Base-by-base conservation (phyloP, 2,113 vertebrate genomes). In the Epinephelus fuscoguttatus region DNA sequence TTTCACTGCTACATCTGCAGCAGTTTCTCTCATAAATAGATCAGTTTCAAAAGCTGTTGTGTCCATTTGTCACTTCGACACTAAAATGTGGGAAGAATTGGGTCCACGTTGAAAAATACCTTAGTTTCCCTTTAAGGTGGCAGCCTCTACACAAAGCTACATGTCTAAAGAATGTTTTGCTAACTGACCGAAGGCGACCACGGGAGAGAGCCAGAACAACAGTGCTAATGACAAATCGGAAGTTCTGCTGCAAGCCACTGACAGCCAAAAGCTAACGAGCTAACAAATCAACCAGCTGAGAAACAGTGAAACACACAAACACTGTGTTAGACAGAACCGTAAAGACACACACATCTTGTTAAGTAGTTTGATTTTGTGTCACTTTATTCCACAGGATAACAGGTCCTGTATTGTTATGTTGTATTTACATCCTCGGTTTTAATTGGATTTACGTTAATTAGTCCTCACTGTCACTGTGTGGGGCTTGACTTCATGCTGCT, bases 371-470 rank as follows among this genome's bases (percentile, higher is more conserved):
- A 45, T 21, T 62, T 69, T 12, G 49, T n/a, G 15, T 52, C n/a
- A 40, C 70, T 57, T 49, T 9, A 18, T 50, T 33, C 30, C 27
- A 4, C 15, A 10, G 30, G 57, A 55, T 30, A 49, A 67, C 11
- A 1, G 15, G 18, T 9, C 15, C 15, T 25, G 4, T 4, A 11
- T 62, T 42, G 2, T 30, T 56, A n/a, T 75, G 19, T 57, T 50
- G 76, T 75, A 53, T 85, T 86, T 63, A 84, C 71, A 42, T 63
- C 15, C 27, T 67, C 25, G 14, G 66, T 19, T 69, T 59, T 75
- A 56, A 67, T 78, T 81, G 68, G 83, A 78, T 81, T 81, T 50
- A 9, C n/a, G 10, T 78, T 75, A 80, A 88, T 85, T 88, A 82
- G 73, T 40, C 57, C 45, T 82, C 13, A 2, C 37, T 70, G 82